Evolutionary conservation across 2,113 vertebrate species (phyloP).

Genomic region (Scalopus aquaticus): DNA sequence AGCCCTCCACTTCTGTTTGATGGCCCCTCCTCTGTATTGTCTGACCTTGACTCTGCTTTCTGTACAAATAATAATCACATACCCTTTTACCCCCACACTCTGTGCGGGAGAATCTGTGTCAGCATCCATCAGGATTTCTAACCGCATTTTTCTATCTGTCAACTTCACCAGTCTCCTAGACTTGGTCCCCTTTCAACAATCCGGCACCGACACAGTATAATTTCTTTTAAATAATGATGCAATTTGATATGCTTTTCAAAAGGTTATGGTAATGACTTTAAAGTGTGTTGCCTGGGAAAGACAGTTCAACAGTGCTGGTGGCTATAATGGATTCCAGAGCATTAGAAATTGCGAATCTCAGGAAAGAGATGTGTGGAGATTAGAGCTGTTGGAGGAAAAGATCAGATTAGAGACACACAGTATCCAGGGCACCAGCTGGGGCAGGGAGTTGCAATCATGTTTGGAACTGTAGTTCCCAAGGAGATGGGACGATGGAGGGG

Average conservation of each 20-base stretch:
- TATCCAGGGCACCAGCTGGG: neutral
- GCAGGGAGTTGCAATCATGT: neutral
- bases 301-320: neutral
- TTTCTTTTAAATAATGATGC: slow-evolving; percentile 66
- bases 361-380: neutral
- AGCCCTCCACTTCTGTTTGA: neutral
- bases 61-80: neutral
- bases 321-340: neutral
- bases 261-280: slow-evolving; percentile 51
- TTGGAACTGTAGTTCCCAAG: neutral
- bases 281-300: slow-evolving; percentile 53
- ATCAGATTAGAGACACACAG: neutral
- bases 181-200: slow-evolving; percentile 51
- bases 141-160: slow-evolving; percentile 64
- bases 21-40: neutral
- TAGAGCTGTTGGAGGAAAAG: neutral
- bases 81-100: neutral
- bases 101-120: neutral
- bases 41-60: slow-evolving; percentile 57
- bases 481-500: neutral
- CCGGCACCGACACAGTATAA: slow-evolving; percentile 51
- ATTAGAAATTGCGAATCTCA: neutral
- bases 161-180: slow-evolving; percentile 19
- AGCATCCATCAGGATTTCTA: slow-evolving; percentile 54
- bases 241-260: slow-evolving; percentile 70